These are phyloP conservation scores for Tapirus indicus DNA, from an alignment of 2,797 vertebrate species.

Conservation along the genomic window DNA sequence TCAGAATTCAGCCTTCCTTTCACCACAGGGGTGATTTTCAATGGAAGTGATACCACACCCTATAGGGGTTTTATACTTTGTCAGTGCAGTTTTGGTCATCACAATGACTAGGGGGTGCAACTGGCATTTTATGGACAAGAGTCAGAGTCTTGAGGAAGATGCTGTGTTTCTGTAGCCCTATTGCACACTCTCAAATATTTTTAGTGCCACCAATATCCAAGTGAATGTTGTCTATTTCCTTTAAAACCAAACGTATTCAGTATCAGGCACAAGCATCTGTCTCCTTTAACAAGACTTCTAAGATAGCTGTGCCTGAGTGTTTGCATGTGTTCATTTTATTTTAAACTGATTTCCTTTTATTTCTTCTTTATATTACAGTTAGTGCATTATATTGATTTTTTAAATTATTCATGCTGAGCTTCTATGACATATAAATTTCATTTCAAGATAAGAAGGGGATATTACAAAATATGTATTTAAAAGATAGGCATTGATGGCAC, in stretches of 20 bases:
- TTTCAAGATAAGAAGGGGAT: neutral
- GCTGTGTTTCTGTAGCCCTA: neutral
- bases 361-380: neutral
- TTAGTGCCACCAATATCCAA: neutral
- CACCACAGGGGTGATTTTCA: neutral
- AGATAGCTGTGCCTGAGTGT: neutral
- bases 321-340: neutral
- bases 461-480: neutral
- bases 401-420: neutral
- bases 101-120: neutral
- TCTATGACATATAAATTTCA: neutral
- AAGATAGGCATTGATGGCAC: neutral
- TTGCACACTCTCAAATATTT: neutral
- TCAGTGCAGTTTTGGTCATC: neutral
- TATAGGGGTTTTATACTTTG: neutral
- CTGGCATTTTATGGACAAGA: neutral
- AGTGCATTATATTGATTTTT: neutral
- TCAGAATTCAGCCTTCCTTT: slow-evolving; percentile 24
- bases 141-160: neutral
- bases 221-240: neutral
- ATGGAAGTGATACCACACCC: neutral
- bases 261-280: neutral
- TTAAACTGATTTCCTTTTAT: neutral
- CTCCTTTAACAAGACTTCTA: neutral
- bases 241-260: neutral